Evolutionary conservation across 2,113 vertebrate species (phyloP), one percentile per base, ranked within the genome.

Genomic region (Machaerirhynchus nigripectus): DNA sequence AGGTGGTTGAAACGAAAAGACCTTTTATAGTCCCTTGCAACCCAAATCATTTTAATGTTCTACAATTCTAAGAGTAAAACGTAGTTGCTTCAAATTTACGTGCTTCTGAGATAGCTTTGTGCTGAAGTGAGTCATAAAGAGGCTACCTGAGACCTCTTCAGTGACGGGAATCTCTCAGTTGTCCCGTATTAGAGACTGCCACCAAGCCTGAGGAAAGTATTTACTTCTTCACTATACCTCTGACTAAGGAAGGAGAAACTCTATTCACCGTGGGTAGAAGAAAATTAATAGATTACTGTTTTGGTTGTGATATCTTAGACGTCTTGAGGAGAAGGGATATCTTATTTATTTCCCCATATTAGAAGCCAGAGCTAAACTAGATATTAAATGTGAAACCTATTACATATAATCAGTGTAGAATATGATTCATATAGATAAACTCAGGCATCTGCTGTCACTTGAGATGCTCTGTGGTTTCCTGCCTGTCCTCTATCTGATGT

Each of bases 161-260:
- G 9, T 2, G 8, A 71, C 37, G 10, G 11, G 19, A 70, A 44
- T 47, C 15, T 52, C 42, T 82, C 79, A 78, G 16, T 15, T 67
- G 37, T 24, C 15, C 24, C 0, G 0, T 1, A 6, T 53, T 19
- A 1, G 4, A 82, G 52, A 16, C 22, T 67, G 21, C 23, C 7
- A 2, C 30, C 15, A 71, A 63, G 20, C 28, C 47, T 64, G 19
- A 53, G 31, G n/a, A 59, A 4, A 2, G 27, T 55, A 50, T 3
- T 18, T 24, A 5, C 13, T 86, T 63, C 63, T 21, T 12, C 21
- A 20, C 13, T 47, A 15, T 4, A 9, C 40, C 27, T 82, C 12
- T 75, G 31, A 53, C 44, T 42, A 67, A 35, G 7, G 8, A 75
- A 27, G 11, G 3, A 26, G 13, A 65, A 87, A 53, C 0, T 23